A percentile compares a stretch with the other conserved stretches of the same genome.
phyloP scores from a whole-genome alignment of 2,888 invertebrate genomes.

The Aphidius colemani region DNA sequence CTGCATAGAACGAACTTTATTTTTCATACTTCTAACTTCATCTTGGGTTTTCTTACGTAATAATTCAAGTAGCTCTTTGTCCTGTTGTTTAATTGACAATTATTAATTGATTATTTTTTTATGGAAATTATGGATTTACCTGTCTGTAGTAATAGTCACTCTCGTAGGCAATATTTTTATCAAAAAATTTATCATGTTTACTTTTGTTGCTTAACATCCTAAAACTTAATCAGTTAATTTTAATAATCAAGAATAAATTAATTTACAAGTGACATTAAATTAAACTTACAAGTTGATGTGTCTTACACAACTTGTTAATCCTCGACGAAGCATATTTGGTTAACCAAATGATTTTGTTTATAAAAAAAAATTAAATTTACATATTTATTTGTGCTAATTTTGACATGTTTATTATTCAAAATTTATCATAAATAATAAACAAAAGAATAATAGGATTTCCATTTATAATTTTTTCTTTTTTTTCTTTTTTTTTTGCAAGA shows the following conservation, averaged over 20 bases:
- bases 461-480: too few relatives aligned
- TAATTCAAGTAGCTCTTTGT: slow-evolving; percentile 40
- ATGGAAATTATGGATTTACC: slow-evolving; percentile 30
- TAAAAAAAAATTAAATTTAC: neutral
- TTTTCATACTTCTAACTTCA: slow-evolving; percentile 44
- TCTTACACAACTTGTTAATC: neutral
- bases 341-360: too few relatives aligned
- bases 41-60: slow-evolving; percentile 44
- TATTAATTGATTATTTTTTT: slow-evolving; percentile 1
- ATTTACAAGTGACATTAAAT: too few relatives aligned
- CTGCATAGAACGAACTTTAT: slow-evolving; percentile 42
- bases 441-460: neutral
- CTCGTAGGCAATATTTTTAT: slow-evolving; percentile 40
- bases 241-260: too few relatives aligned
- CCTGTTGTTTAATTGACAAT: slow-evolving; percentile 30
- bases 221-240: neutral
- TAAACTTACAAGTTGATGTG: slow-evolving; percentile 11
- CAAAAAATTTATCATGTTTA: slow-evolving; percentile 29
- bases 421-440: neutral
- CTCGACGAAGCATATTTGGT: slow-evolving; percentile 14
- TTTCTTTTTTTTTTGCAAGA: slow-evolving; percentile 29
- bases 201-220: slow-evolving; percentile 31
- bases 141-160: slow-evolving; percentile 46
- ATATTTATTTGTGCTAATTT: neutral
- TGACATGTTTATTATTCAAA: neutral